These are phyloP conservation scores for Clunio marinus DNA, from an alignment of 2,888 invertebrate species.

Conservation along the genomic window DNA sequence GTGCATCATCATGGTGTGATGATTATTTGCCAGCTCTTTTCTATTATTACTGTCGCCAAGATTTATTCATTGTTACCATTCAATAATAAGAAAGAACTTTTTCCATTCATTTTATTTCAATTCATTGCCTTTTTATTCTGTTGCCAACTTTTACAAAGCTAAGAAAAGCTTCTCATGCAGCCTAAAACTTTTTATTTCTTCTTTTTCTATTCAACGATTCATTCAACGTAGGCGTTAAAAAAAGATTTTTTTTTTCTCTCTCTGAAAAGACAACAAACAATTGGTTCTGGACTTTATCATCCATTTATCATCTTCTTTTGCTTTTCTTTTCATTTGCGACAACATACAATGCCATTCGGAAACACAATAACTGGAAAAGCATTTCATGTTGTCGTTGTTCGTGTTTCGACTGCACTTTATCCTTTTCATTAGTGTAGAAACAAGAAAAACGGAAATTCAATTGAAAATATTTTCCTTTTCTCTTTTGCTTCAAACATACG, in stretches of 20 bases:
- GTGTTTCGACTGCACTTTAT: neutral
- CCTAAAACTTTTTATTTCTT: neutral
- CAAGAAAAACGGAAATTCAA: neutral
- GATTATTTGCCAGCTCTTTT: too few relatives aligned
- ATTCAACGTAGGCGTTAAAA: neutral
- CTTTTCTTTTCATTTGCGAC: neutral
- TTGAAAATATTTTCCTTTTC: too few relatives aligned
- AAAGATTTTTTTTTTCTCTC: too few relatives aligned
- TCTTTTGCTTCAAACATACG: neutral
- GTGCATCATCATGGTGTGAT: too few relatives aligned
- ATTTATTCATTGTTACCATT: too few relatives aligned
- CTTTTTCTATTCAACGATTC: neutral
- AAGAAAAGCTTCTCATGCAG: neutral
- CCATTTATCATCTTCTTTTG: slow-evolving; percentile 18
- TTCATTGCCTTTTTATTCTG: neutral
- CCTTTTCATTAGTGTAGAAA: too few relatives aligned
- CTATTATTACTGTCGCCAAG: too few relatives aligned
- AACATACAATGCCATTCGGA: neutral
- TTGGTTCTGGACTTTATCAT: neutral
- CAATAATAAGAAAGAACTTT: too few relatives aligned
- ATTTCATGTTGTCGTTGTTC: neutral
- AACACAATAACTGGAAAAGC: neutral
- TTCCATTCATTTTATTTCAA: neutral
- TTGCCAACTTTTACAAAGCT: neutral
- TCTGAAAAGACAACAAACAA: neutral